Percentiles rank a stretch among this genome's conserved stretches.
These are phyloP conservation scores for Shargacucullia verbasci DNA, from an alignment of 2,888 invertebrate genomes.

Conservation along the genomic window DNA sequence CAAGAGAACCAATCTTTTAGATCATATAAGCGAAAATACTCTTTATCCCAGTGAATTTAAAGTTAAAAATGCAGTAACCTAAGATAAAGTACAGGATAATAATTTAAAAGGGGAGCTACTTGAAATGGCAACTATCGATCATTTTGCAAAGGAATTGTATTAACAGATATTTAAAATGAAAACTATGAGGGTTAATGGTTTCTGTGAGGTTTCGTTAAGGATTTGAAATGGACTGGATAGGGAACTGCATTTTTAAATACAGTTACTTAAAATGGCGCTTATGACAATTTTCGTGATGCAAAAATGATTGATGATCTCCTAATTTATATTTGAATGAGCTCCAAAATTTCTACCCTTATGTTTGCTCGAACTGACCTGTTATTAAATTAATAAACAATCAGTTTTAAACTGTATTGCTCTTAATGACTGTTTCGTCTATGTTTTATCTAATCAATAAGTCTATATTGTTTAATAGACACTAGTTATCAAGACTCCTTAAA, in stretches of 20 bases:
- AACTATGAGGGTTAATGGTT: conserved; percentile 66
- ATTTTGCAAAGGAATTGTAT: conserved; percentile 66
- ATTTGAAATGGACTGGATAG: conserved; percentile 34
- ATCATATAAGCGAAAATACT: conserved; percentile 31
- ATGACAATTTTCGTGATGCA: too few relatives aligned
- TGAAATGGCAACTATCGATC: conserved; percentile 75
- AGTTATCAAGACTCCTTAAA: too few relatives aligned
- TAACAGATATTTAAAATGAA: conserved; percentile 73
- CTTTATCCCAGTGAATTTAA: conserved; percentile 37
- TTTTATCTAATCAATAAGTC: too few relatives aligned
- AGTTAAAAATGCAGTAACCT: conserved; percentile 42
- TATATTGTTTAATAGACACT: too few relatives aligned
- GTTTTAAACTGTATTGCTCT: too few relatives aligned
- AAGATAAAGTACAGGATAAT: conserved; percentile 61
- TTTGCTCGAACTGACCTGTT: too few relatives aligned
- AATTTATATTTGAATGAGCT: too few relatives aligned
- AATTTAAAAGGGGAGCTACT: conserved; percentile 70
- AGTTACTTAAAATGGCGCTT: too few relatives aligned
- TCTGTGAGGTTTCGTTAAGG: conserved; percentile 37
- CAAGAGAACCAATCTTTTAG: conserved; percentile 57
- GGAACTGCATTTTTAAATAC: conserved; percentile 8
- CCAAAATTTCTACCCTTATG: too few relatives aligned
- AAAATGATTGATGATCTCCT: conserved; percentile 19
- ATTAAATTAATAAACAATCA: too few relatives aligned
- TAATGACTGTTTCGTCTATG: too few relatives aligned